phyloP scores from a whole-genome alignment of 2,797 vertebrate species.

The Ciconia nigra region DNA sequence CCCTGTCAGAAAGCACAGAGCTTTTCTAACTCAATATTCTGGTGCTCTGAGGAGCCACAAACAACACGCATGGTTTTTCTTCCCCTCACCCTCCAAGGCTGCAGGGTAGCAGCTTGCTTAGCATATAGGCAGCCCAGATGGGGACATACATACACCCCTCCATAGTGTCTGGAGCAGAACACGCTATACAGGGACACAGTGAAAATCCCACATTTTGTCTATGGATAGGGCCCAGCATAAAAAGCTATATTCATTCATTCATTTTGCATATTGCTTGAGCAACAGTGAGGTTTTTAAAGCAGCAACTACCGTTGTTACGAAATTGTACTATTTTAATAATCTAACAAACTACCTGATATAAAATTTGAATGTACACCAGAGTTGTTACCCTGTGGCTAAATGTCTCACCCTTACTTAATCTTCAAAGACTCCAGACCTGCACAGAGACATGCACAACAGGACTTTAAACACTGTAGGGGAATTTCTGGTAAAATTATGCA shows the following conservation, averaged over 20 bases:
- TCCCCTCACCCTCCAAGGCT: neutral
- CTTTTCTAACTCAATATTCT: neutral
- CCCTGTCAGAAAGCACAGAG: neutral
- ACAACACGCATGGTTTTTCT: neutral
- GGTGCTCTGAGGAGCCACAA: neutral
- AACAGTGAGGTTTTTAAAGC: neutral
- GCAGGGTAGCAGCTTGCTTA: neutral
- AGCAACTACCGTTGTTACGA: neutral
- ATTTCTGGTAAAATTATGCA: slow-evolving; percentile 25
- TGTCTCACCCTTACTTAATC: slow-evolving; percentile 45
- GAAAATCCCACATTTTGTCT: neutral
- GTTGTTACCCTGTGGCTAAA: slow-evolving; percentile 26
- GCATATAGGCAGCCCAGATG: neutral
- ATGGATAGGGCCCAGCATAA: neutral
- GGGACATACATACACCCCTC: accelerated
- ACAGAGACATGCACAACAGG: neutral
- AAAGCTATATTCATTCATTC: neutral
- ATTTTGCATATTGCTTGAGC: neutral
- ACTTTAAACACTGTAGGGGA: slow-evolving; percentile 12
- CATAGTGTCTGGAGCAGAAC: neutral
- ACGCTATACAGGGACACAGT: neutral
- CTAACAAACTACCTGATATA: neutral
- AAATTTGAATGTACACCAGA: slow-evolving; percentile 10
- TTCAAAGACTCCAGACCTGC: slow-evolving; percentile 1
- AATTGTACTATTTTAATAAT: slow-evolving; percentile 10